Evolutionary conservation across 2,888 invertebrate genomes (phyloP), one percentile per base, ranked within the genome.

Genomic region (Nymphalis urticae): DNA sequence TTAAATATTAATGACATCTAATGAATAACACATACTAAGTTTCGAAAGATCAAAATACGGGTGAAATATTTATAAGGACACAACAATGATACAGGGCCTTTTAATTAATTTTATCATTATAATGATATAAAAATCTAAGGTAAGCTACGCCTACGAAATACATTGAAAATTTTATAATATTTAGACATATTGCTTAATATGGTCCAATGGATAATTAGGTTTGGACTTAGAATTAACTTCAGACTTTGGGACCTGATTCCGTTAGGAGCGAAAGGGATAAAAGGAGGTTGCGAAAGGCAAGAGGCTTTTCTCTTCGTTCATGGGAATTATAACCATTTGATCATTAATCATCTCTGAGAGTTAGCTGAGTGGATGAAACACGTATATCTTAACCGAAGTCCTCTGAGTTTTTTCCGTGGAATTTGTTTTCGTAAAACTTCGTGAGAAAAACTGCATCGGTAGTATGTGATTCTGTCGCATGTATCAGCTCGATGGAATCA

Each of bases 121-220:
- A 78, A 80, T 83, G 76, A 76, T 86, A 89, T 84, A 89, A 90
- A 90, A 91, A 75, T 82, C 87, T 88, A 90, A 78, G 75, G 82
- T 88, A 87, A 87, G 88, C 89, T 90, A 90, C 83, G 83, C 82
- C 88, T 88, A 90, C 85, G 77, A 80, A 78, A 80, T 83, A 89
- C 87, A 82, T 85, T 85, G 85, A 82, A 81, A 80, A 79, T 82
- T 86, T 85, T 77, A 89, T 86, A 79, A 86, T 86, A 87, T 86
- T 87, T 84, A 87, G 75, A 84, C 83, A 85, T 91, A 91, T 92
- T 92, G 92, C 91, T 92, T 90, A 89, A 85, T 83, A 80, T 92
- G 92, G 91, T 92, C 91, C 92, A 81, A 89, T 88, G 88, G 89
- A 85, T 80, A 80, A 80, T 84, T 86, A 88, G 85, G 83, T 81